phyloP scores from a whole-genome alignment of 2,888 invertebrate genomes.

The Peribatodes rhomboidaria region DNA sequence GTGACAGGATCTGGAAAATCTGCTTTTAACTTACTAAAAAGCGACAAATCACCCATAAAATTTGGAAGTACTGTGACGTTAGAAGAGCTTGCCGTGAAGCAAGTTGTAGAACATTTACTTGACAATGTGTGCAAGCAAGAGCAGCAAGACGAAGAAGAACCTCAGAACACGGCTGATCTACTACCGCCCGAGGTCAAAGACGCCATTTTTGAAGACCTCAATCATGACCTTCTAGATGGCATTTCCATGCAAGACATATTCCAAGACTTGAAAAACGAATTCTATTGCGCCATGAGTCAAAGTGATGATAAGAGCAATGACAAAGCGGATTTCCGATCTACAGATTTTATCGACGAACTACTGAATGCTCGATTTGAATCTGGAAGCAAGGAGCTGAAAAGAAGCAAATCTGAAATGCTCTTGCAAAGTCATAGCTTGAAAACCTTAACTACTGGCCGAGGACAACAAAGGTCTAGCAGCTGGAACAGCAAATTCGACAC shows the following conservation, averaged over 20 bases:
- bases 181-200: constrained; percentile 95
- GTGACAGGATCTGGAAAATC: constrained; percentile 72
- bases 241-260: constrained; percentile 95
- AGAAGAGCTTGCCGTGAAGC: constrained; percentile 86
- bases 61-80: constrained; percentile 78
- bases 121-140: constrained; percentile 89
- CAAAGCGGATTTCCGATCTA: constrained; percentile 81
- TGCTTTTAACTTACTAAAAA: constrained; percentile 72
- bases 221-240: constrained; percentile 93
- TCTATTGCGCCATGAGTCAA: constrained; percentile 80
- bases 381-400: constrained; percentile 86
- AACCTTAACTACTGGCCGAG: constrained; percentile 81
- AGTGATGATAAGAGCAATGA: constrained; percentile 77
- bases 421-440: constrained; percentile 82
- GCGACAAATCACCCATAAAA: constrained; percentile 81
- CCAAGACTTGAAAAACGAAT: constrained; percentile 89
- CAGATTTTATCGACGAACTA: constrained; percentile 86
- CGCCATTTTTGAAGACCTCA: constrained; percentile 94
- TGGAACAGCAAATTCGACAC: constrained; percentile 91
- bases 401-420: constrained; percentile 89
- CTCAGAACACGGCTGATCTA: constrained; percentile 92
- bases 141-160: constrained; percentile 90
- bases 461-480: constrained; percentile 89
- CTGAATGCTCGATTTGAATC: constrained; percentile 82
- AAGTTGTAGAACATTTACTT: constrained; percentile 86